A percentile compares a stretch with the other conserved stretches of the same genome.
Conservation (phyloP, 2,797 vertebrate genomes). For the Clamator glandarius region DNA sequence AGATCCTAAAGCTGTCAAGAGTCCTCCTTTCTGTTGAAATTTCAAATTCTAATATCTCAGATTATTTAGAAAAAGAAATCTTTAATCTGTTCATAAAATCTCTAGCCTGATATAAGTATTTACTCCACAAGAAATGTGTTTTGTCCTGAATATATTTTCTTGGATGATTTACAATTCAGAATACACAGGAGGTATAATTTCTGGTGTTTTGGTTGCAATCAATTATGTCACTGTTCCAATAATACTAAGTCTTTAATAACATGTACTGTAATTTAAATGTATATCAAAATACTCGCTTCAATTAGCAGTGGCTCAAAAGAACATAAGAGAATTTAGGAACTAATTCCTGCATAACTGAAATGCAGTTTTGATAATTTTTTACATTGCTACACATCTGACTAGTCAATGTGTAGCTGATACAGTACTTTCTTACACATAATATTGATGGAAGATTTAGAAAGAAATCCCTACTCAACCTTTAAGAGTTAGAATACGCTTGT, state of each 20-base stretch:
- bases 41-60: not conserved
- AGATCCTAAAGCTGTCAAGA: not conserved
- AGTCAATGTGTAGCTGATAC: not conserved
- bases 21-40: not conserved
- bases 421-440: not conserved
- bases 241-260: not conserved
- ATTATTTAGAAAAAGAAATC: not conserved
- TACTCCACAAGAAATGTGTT: not conserved
- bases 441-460: not conserved
- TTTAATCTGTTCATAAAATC: not conserved
- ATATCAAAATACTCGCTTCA: not conserved
- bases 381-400: not conserved
- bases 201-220: not conserved
- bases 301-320: not conserved
- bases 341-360: not conserved
- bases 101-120: not conserved
- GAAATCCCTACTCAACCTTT: not conserved
- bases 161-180: not conserved
- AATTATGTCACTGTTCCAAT: not conserved
- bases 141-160: not conserved
- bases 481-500: not conserved
- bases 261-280: accelerated
- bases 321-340: not conserved
- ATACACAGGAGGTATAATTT: not conserved
- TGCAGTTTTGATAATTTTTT: not conserved